These are phyloP conservation scores for Xestia rhomboidea DNA, from an alignment of 2,888 invertebrate genomes.

Conservation along the genomic window DNA sequence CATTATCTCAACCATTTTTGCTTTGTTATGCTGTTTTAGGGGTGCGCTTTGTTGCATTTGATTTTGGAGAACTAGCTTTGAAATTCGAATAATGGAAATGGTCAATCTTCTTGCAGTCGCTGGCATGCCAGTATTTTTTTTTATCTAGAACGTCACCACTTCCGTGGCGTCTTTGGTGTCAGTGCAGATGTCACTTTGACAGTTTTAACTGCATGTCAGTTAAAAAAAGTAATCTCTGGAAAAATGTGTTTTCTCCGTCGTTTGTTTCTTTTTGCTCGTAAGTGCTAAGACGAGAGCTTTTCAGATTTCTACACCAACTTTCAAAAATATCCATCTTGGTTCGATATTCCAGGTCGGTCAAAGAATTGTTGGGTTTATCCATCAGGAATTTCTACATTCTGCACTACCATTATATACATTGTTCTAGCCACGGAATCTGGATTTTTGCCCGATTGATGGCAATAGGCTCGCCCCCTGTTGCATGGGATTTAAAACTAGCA, in stretches of 20 bases:
- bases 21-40: slow-evolving; percentile 83
- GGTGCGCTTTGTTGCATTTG: slow-evolving; percentile 65
- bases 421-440: too few relatives aligned
- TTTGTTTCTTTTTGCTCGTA: not conserved
- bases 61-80: not conserved
- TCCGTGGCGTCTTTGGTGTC: not conserved
- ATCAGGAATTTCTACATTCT: too few relatives aligned
- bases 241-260: not conserved
- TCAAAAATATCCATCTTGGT: not conserved
- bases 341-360: too few relatives aligned
- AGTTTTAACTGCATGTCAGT: not conserved
- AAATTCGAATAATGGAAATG: not conserved
- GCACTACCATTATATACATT: too few relatives aligned
- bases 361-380: too few relatives aligned
- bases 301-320: not conserved
- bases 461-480: too few relatives aligned
- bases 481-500: too few relatives aligned
- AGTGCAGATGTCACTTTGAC: not conserved
- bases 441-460: too few relatives aligned
- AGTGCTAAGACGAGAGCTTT: not conserved
- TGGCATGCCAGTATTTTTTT: not conserved
- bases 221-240: not conserved
- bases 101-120: not conserved
- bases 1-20: slow-evolving; percentile 88
- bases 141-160: not conserved